Evolutionary conservation across 2,888 invertebrate genomes (phyloP), one percentile per base, ranked within the genome.

Genomic region (Octonoba sinensis): DNA sequence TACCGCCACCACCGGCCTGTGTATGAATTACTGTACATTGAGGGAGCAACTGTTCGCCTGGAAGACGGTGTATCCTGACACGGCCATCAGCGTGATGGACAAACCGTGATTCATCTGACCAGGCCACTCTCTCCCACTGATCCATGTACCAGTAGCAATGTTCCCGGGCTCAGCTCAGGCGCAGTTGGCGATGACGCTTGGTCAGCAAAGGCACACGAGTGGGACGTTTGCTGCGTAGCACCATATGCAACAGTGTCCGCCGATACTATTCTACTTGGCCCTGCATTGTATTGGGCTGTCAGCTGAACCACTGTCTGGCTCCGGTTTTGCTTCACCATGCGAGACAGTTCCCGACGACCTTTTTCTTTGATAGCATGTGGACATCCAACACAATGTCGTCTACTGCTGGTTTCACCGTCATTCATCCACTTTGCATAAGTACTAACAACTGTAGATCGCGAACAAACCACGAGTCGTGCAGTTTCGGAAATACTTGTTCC

Each of bases 11-110:
- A 18, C 20, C 56, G 20, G 56, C 56, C 54, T 54, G 54, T 54
- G n/a, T 54, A 54, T 8, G n/a, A 54, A 6, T 18, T 54, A 16
- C 54, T 54, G 54, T 54, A 54, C 54, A 54, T 8, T 54, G 47
- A 54, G 54, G 54, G n/a, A n/a, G n/a, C n/a, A n/a, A n/a, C 56
- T 56, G 18, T 56, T 56, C 20, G 56, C 56, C 56, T 56, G 56
- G 20, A 18, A 56, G n/a, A 56, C 56, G 56, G 20, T 18, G 20
- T 56, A 56, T 20, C n/a, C 56, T 59, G 59, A 24, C 59, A 59
- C 24, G 57, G 13, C 27, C 18, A 24, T 59, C 59, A 27, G 18
- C 56, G 8, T 18, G 56, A 56, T 24, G 27, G 22, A 24, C 3
- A 24, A 59, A 59, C 22, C 24, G 59, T 22, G 59, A 22, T 59